Evolutionary conservation across 53 echinoderm and acorn worm genomes (phyloP).

Genomic region (Echinarachnius parma): DNA sequence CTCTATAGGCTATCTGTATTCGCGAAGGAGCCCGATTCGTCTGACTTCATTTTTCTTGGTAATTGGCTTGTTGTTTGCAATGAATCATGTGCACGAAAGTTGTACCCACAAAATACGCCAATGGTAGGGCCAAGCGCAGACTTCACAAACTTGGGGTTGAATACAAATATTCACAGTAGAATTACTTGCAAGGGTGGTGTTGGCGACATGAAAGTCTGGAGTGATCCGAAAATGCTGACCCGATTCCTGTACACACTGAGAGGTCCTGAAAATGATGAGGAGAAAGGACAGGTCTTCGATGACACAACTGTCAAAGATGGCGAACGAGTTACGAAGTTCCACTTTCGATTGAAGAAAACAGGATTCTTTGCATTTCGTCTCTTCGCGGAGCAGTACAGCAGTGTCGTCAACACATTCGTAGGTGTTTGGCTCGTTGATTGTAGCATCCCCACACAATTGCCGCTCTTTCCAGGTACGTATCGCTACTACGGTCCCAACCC

Average conservation of each 20-base stretch:
- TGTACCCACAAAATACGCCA: not conserved
- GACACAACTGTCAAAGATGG: not conserved
- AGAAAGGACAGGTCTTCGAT: not conserved
- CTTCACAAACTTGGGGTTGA: conserved; percentile 1
- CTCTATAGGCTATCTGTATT: conserved; percentile 8
- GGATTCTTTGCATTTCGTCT: conserved; percentile 31
- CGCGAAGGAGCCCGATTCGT: not conserved
- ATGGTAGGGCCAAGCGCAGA: not conserved
- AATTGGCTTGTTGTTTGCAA: conserved; percentile 11
- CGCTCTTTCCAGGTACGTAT: not conserved
- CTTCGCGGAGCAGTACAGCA: conserved; percentile 1
- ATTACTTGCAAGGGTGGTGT: not conserved
- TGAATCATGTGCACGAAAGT: not conserved
- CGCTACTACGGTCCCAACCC: not conserved
- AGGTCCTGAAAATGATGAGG: not conserved
- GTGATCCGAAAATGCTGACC: not conserved
- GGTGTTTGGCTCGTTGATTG: conserved; percentile 14
- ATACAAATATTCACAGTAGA: conserved; percentile 1
- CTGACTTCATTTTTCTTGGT: not conserved
- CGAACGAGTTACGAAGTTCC: not conserved
- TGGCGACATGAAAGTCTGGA: conserved; percentile 4
- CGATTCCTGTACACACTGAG: not conserved
- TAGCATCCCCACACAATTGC: not conserved
- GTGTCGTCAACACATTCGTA: not conserved
- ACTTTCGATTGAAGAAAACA: not conserved